phyloP scores from a whole-genome alignment of 2,888 invertebrate species.

The Aspidapion aeneum region DNA sequence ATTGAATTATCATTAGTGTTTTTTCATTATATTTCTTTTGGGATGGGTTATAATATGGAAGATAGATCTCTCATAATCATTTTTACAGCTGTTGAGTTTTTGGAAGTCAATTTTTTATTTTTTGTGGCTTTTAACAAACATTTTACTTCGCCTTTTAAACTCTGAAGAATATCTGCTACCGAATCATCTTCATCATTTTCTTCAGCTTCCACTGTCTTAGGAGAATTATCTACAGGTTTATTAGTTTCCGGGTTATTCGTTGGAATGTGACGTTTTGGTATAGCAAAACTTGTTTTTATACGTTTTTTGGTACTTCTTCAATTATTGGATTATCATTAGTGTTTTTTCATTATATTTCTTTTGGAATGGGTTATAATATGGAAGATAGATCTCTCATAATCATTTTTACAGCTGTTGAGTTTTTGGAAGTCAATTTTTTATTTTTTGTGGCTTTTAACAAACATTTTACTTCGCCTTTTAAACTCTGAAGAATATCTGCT shows the following conservation, averaged over 20 bases:
- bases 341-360: too few relatives aligned
- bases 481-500: slow-evolving; percentile 25
- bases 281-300: too few relatives aligned
- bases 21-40: too few relatives aligned
- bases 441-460: slow-evolving; percentile 28
- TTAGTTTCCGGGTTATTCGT: too few relatives aligned
- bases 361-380: slow-evolving; percentile 22
- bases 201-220: too few relatives aligned
- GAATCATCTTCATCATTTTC: slow-evolving; percentile 19
- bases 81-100: slow-evolving; percentile 30
- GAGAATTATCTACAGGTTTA: too few relatives aligned
- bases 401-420: slow-evolving; percentile 28
- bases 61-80: slow-evolving; percentile 28
- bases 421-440: slow-evolving; percentile 30
- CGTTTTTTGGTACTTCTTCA: too few relatives aligned
- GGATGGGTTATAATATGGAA: slow-evolving; percentile 27
- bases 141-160: slow-evolving; percentile 32
- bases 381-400: slow-evolving; percentile 30
- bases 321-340: too few relatives aligned
- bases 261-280: too few relatives aligned
- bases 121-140: slow-evolving; percentile 28
- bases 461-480: slow-evolving; percentile 32
- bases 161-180: slow-evolving; percentile 24
- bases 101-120: slow-evolving; percentile 29
- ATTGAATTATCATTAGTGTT: too few relatives aligned